Percentiles rank a stretch among this genome's conserved stretches.
phyloP scores from a whole-genome alignment of 2,797 vertebrate genomes.

The Peromyscus melanophrys region DNA sequence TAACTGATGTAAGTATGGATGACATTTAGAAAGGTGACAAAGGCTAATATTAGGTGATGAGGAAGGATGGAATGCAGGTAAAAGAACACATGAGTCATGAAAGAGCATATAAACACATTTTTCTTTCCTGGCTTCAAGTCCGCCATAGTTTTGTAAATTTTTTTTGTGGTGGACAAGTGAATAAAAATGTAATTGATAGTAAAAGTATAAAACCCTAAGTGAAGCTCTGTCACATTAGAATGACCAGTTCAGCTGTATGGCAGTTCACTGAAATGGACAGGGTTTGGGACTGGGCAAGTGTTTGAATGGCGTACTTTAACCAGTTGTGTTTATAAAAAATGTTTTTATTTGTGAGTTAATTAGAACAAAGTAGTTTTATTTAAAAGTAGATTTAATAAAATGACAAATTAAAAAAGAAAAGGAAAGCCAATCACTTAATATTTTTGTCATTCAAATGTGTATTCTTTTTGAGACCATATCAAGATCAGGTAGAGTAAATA shows the following conservation, averaged over 20 bases:
- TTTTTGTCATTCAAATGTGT: slow-evolving; percentile 17
- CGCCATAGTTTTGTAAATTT: neutral
- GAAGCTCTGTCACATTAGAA: neutral
- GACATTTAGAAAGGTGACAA: neutral
- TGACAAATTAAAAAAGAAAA: neutral
- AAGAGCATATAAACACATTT: neutral
- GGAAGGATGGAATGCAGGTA: neutral
- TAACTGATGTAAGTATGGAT: neutral
- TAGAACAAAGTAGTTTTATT: neutral
- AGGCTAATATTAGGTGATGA: neutral
- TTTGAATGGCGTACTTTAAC: neutral
- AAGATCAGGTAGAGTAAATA: slow-evolving; percentile 33
- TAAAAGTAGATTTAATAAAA: neutral
- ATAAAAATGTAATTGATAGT: neutral
- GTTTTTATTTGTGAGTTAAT: neutral
- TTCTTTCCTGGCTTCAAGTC: neutral
- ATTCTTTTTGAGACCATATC: slow-evolving; percentile 27
- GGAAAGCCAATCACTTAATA: neutral
- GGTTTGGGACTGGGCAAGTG: neutral
- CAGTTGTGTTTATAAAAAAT: neutral
- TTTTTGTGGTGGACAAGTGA: neutral
- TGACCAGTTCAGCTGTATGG: neutral
- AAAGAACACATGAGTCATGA: neutral
- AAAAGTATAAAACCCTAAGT: neutral
- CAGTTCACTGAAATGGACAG: neutral